Evolutionary conservation across 1,140 invertebrate species (phyloP), one percentile per base, ranked within the genome.

Genomic region (Drosophila rhopaloa): DNA sequence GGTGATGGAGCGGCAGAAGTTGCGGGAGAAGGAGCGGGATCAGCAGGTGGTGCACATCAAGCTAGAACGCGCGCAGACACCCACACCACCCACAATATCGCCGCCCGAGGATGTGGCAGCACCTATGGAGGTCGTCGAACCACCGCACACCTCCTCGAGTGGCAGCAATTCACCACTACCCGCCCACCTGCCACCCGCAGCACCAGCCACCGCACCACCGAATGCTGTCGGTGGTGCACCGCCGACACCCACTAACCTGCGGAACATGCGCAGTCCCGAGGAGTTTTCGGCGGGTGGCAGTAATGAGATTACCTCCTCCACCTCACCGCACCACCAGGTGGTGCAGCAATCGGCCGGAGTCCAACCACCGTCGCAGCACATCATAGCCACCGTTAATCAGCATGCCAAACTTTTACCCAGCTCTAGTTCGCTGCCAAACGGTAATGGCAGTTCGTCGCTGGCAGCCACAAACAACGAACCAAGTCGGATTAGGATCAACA

Each of bases 281-380:
- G 91, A 92, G 44, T 91, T 90, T 55, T 91, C 91, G 0, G 80
- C 91, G 43, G 77, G 84, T 59, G 77, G 84, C 67, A 94, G 93
- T n/a, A 94, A 94, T 79, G 94, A 94, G 82, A 94, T 94, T 55
- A 94, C 94, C 38, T 94, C 94, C 19, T 94, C 94, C 14, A 94
- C 94, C 27, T 94, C 94, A 11, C 94, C 51, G 60, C 68, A 71
- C 14, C 65, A 62, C 50, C 19, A 56, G 46, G 29, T 58, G 38
- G 38, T 50, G 29, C 53, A 14, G 35, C 59, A 44, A n/a, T 61
- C 58, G 50, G 51, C 91, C 8, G 43, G 63, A 50, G 19, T 59
- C 24, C 72, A 55, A 78, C 91, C 8, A 13, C 48, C 44, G 50
- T n/a, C 50, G n/a, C 54, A 65, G 48, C 57, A 73, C 54, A 72